Percentiles rank a stretch among this genome's conserved stretches.
phyloP scores from a whole-genome alignment of 2,797 vertebrate species.

The Periparus ater region DNA sequence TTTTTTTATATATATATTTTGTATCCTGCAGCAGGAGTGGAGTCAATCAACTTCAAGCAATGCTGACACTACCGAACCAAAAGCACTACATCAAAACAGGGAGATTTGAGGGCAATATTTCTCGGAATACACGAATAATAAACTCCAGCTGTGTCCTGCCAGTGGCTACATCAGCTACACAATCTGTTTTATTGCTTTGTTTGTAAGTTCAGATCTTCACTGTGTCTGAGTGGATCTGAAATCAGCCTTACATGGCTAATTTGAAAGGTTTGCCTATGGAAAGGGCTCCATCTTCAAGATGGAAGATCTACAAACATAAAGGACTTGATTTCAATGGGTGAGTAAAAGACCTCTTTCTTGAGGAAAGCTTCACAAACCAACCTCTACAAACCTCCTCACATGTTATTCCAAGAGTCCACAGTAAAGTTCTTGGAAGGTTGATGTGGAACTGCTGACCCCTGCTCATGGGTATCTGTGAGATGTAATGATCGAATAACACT shows the following conservation, averaged over 20 bases:
- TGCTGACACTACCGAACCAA: neutral
- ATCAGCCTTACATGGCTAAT: neutral
- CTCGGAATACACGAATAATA: constrained; percentile 37
- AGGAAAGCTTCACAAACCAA: neutral
- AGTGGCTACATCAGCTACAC: constrained; percentile 21
- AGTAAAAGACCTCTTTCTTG: neutral
- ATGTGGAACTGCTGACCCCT: neutral
- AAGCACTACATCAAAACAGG: constrained; percentile 10
- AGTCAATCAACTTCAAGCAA: constrained; percentile 45
- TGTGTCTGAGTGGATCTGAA: neutral
- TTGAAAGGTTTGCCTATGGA: neutral
- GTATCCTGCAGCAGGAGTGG: neutral
- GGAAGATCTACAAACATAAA: neutral
- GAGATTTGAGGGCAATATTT: neutral
- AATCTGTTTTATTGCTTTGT: neutral
- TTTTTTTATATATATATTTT: neutral
- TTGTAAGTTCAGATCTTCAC: neutral
- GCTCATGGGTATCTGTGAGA: neutral
- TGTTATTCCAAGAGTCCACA: neutral
- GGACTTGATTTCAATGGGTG: neutral
- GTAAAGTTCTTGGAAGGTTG: neutral
- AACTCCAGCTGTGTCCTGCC: constrained; percentile 41
- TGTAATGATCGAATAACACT: neutral
- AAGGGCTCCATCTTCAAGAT: neutral
- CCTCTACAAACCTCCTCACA: neutral